Evolutionary conservation across 2,888 invertebrate genomes (phyloP).

Genomic region (Horisme vitalbata): DNA sequence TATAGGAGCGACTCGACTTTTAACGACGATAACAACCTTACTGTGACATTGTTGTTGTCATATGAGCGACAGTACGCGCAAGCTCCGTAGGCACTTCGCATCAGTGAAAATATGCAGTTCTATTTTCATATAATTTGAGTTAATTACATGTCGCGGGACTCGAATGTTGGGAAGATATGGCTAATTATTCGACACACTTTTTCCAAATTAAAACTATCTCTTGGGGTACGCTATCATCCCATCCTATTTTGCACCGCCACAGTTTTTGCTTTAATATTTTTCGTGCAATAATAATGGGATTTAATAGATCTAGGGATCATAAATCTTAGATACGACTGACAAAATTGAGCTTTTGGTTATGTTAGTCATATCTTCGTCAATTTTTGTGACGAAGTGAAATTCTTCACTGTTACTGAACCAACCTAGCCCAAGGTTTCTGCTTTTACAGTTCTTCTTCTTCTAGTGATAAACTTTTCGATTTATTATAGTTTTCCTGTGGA

Average conservation of each 20-base stretch:
- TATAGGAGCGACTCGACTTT: no score
- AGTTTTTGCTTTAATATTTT: conserved; percentile 1
- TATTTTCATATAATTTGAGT: no score
- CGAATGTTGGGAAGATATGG: no score
- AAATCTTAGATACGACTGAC: not conserved
- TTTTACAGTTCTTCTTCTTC: not conserved
- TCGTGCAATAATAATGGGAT: conserved; percentile 1
- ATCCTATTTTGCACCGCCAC: not conserved
- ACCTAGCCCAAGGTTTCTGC: not conserved
- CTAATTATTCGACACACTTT: no score
- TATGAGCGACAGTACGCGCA: no score
- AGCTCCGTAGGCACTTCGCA: no score
- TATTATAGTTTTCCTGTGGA: not conserved
- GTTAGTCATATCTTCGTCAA: not conserved
- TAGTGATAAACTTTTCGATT: not conserved
- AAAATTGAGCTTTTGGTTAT: not conserved
- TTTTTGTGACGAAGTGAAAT: not conserved
- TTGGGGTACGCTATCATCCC: not conserved
- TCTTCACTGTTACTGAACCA: not conserved
- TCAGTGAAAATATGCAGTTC: no score
- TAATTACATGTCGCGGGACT: no score
- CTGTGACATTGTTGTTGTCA: no score
- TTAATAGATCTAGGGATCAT: not conserved
- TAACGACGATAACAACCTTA: no score
- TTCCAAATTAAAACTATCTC: no score